Percentiles rank a stretch among this genome's conserved stretches.
Evolutionary conservation across 2,113 vertebrate genomes (phyloP).

Genomic region (Calonectris borealis): DNA sequence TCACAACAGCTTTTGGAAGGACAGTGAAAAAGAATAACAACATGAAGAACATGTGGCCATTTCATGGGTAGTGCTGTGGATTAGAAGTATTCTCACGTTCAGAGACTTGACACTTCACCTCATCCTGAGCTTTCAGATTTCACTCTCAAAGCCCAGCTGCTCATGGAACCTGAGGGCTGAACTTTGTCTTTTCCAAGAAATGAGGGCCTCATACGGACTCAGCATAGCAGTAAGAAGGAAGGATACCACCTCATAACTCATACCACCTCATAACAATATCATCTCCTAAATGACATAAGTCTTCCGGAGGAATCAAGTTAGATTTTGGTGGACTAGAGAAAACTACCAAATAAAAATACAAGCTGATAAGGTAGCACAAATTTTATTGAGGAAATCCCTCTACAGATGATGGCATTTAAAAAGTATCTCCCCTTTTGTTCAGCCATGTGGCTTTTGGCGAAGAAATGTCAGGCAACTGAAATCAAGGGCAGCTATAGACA

Average conservation of each 20-base stretch:
- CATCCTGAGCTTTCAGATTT: not conserved
- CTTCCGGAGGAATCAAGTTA: not conserved
- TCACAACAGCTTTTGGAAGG: not conserved
- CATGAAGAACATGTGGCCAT: not conserved
- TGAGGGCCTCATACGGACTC: not conserved
- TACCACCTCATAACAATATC: not conserved
- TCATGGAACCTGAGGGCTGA: not conserved
- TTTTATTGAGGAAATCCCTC: not conserved
- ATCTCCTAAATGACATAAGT: not conserved
- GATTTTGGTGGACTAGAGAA: not conserved
- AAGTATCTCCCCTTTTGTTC: not conserved
- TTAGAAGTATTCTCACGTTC: not conserved
- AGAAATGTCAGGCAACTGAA: not conserved
- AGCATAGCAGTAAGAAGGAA: not conserved
- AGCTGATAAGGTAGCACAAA: not conserved
- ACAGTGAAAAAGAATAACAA: not conserved
- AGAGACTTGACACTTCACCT: conserved; percentile 12
- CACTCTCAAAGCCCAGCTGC: not conserved
- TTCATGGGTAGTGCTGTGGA: not conserved
- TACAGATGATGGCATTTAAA: not conserved
- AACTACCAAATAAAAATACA: not conserved
- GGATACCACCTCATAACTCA: not conserved
- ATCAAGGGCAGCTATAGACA: not conserved
- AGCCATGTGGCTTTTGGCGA: not conserved
- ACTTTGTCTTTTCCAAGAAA: not conserved